phyloP scores from a whole-genome alignment of 1,140 invertebrate species.

The Drosophila nikananu region DNA sequence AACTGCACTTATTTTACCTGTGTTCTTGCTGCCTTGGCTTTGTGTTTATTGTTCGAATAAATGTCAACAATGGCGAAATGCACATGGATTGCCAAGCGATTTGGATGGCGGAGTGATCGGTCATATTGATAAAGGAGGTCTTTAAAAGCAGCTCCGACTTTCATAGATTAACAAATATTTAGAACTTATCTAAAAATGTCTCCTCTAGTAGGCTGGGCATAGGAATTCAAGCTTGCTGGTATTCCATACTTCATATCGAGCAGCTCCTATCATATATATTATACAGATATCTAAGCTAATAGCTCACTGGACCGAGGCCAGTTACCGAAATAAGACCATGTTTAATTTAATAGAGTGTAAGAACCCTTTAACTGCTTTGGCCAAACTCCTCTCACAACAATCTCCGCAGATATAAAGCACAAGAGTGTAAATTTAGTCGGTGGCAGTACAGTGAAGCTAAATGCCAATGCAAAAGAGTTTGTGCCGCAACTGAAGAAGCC shows the following conservation, averaged over 20 bases:
- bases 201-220: background rate
- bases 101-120: constrained; percentile 21
- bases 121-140: constrained; percentile 4
- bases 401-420: background rate
- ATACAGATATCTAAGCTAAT: constrained; percentile 4
- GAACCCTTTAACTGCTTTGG: constrained; percentile 20
- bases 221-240: background rate
- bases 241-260: background rate
- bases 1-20: constrained; percentile 30
- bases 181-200: no score
- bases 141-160: background rate
- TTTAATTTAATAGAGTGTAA: constrained; percentile 41
- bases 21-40: constrained; percentile 36
- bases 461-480: constrained; percentile 42
- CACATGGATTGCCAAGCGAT: constrained; percentile 33
- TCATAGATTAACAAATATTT: background rate
- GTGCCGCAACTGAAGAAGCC: constrained; percentile 28
- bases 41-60: constrained; percentile 68
- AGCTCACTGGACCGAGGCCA: constrained; percentile 14
- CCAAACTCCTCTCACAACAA: background rate
- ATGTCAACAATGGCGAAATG: constrained; percentile 57
- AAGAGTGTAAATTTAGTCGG: background rate
- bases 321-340: constrained; percentile 18
- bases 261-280: constrained; percentile 2
- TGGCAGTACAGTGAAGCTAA: constrained; percentile 12